Percentiles rank a stretch among this genome's conserved stretches.
These are phyloP conservation scores for Sinodicranocentrus sp. DNA, from an alignment of 2,888 invertebrate species.

Conservation along the genomic window DNA sequence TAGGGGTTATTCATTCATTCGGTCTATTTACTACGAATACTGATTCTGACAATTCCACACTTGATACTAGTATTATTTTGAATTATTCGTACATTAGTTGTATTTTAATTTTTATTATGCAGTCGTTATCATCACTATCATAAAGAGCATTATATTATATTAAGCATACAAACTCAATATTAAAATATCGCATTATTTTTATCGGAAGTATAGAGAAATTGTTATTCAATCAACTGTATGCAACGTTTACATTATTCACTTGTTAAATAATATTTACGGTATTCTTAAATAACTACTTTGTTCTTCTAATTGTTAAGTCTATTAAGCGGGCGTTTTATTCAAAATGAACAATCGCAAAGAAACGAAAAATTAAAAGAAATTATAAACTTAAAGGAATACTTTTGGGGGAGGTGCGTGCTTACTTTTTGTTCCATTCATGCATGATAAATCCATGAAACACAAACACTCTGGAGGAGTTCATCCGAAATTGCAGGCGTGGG, in stretches of 20 bases:
- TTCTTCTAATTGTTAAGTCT: not conserved
- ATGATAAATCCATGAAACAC: too few species aligned
- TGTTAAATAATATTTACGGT: too few species aligned
- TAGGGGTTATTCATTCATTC: too few species aligned
- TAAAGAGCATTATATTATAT: conserved; percentile 6
- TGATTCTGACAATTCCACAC: conserved; percentile 30
- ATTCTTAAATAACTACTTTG: too few species aligned
- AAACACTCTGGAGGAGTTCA: too few species aligned
- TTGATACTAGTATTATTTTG: conserved; percentile 16
- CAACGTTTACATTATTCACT: not conserved
- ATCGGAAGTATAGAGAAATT: conserved; percentile 4
- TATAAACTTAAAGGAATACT: not conserved
- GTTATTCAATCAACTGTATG: conserved; percentile 28
- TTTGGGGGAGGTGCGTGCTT: too few species aligned
- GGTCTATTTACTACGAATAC: too few species aligned
- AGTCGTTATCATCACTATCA: too few species aligned
- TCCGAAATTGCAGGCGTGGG: too few species aligned
- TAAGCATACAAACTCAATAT: not conserved
- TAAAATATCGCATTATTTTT: conserved; percentile 35
- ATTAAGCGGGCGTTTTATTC: not conserved
- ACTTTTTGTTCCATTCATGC: too few species aligned
- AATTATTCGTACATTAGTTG: not conserved
- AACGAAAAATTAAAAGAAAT: conserved; percentile 44
- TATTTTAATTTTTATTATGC: not conserved
- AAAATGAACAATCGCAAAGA: conserved; percentile 56